These are phyloP conservation scores for Allygus modestus DNA, from an alignment of 2,888 invertebrate genomes.

Conservation along the genomic window DNA sequence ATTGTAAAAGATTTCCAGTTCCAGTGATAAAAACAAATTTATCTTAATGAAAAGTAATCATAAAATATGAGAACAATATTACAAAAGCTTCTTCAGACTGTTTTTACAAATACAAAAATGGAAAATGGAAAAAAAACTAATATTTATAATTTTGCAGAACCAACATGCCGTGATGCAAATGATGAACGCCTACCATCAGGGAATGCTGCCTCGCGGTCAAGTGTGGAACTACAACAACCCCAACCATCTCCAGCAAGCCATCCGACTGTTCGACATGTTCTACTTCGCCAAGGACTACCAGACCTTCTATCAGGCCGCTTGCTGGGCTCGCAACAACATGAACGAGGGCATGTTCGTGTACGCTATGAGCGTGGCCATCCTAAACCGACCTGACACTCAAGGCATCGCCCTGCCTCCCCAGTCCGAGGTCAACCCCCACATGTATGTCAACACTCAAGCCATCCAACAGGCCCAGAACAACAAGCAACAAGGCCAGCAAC, in stretches of 20 bases:
- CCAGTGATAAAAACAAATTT: no score
- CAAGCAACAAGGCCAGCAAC: constrained; percentile 50
- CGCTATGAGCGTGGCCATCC: constrained; percentile 77
- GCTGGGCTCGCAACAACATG: constrained; percentile 77
- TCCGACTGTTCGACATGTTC: constrained; percentile 82
- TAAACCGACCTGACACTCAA: constrained; percentile 77
- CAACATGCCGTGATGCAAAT: constrained; percentile 79
- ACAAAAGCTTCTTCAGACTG: no score
- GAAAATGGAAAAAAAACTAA: background rate
- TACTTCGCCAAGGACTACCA: constrained; percentile 78
- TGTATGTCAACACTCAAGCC: constrained; percentile 70
- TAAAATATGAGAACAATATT: no score
- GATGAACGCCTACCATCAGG: constrained; percentile 77
- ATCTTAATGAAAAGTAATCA: no score
- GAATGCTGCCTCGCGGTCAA: constrained; percentile 78
- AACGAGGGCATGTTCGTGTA: constrained; percentile 80
- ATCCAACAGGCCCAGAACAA: constrained; percentile 45
- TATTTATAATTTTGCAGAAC: constrained; percentile 73
- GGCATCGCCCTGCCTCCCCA: constrained; percentile 78
- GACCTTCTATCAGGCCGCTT: constrained; percentile 72
- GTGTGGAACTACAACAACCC: constrained; percentile 81
- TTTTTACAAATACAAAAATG: background rate
- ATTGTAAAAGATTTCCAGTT: no score
- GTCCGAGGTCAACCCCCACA: constrained; percentile 77
- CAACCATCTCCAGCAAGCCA: constrained; percentile 80